Evolutionary conservation across 2,888 invertebrate species (phyloP).

Genomic region (Bhutanitis thaidina): DNA sequence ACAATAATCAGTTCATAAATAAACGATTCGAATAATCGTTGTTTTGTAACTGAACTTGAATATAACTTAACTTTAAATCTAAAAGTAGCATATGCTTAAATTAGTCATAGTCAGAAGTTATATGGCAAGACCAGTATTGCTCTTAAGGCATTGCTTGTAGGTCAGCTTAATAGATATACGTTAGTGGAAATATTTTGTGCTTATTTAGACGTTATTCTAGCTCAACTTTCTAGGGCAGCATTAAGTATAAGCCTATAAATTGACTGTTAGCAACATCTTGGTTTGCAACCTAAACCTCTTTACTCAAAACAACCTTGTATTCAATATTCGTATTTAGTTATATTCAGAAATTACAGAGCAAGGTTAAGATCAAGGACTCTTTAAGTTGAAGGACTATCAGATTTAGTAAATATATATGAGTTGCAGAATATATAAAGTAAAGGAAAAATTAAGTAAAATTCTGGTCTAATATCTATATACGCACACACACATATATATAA

Average conservation of each 20-base stretch:
- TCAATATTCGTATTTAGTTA: neutral
- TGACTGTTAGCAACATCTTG: neutral
- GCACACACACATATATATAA: no score
- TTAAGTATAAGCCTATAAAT: neutral
- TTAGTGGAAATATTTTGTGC: slow-evolving; percentile 7
- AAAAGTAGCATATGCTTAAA: no score
- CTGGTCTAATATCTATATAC: no score
- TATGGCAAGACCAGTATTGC: neutral
- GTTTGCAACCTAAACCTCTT: neutral
- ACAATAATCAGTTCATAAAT: no score
- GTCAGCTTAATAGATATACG: neutral
- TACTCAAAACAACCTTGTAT: slow-evolving; percentile 2
- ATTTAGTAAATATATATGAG: no score
- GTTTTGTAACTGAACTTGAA: no score
- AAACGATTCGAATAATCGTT: no score
- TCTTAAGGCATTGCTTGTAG: slow-evolving; percentile 6
- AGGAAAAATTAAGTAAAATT: no score
- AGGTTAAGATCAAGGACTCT: neutral
- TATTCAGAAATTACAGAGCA: neutral
- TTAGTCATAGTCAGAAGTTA: no score
- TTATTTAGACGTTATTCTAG: slow-evolving; percentile 5
- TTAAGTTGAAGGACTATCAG: no score
- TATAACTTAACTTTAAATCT: no score
- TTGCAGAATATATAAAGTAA: no score
- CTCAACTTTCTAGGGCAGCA: slow-evolving; percentile 5